Conservation (phyloP, 1,140 invertebrate genomes). For the Hermetia illucens region DNA sequence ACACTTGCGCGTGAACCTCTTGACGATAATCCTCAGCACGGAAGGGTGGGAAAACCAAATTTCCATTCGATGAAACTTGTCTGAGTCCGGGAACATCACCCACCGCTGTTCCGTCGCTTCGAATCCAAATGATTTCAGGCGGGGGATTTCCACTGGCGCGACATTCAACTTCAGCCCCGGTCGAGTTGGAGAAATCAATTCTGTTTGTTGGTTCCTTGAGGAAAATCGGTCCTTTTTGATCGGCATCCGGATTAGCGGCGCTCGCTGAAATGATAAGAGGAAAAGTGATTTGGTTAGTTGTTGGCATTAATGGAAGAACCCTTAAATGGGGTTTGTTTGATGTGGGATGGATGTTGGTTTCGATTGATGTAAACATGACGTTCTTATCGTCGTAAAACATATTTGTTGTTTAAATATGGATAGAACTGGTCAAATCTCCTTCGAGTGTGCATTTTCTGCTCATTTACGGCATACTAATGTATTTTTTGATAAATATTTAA, state of each 20-base stretch:
- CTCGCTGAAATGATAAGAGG: conserved; percentile 5
- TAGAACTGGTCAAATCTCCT: too few relatives aligned
- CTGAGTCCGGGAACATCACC: conserved; percentile 76
- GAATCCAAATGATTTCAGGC: conserved; percentile 85
- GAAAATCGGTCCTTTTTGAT: conserved; percentile 66
- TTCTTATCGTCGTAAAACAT: too few relatives aligned
- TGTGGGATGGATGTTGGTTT: too few relatives aligned
- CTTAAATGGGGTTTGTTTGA: too few relatives aligned
- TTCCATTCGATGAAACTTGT: conserved; percentile 80
- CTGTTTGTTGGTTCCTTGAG: conserved; percentile 80
- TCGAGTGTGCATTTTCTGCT: too few relatives aligned
- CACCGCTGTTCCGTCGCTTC: conserved; percentile 72
- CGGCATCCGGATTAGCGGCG: conserved; percentile 26
- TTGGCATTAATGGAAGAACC: too few relatives aligned
- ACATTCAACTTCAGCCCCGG: conserved; percentile 83
- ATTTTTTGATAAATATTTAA: too few relatives aligned
- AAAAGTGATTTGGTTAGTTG: too few relatives aligned
- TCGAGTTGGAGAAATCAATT: conserved; percentile 88
- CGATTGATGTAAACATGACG: too few relatives aligned
- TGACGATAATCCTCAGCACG: conserved; percentile 82
- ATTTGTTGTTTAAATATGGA: too few relatives aligned
- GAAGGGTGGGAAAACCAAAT: conserved; percentile 87
- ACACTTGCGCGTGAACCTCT: conserved; percentile 86
- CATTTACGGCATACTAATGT: too few relatives aligned
- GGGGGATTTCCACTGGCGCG: conserved; percentile 78